Base-by-base conservation (phyloP, 2,888 invertebrate genomes). In the Saturnia japonica region DNA sequence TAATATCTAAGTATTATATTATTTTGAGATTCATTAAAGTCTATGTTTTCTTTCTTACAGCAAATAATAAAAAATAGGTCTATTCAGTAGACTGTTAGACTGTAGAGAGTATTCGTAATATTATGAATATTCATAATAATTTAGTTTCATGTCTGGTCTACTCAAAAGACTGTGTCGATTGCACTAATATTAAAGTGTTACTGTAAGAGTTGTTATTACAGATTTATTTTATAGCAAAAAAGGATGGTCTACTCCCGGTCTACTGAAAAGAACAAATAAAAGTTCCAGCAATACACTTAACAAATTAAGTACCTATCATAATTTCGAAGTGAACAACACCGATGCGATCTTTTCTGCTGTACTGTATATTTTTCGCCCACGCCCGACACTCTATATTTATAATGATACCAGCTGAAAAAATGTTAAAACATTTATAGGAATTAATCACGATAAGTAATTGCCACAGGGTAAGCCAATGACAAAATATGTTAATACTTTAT, bases 341-440 rank as follows among this genome's bases (percentile, higher is more conserved):
- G 72, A 93, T 86, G 71, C 97, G 95, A 79, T 97, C 96, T 66
- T 94, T 91, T 45, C 95, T 94, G 75, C 91, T 90, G 88, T 98
- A 98, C 51, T 91, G 80, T 71, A 98, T 96, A 85, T 98, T 98
- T 83, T 95, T 96, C 22, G 98, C 98, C 98, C 98, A 98, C 28
- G 97, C 97, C 71, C 97, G 96, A 81, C 98, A 98, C 84, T 98
- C 97, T 40, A 98, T 95, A 80, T 96, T 97, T 77, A 95, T 95
- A 45, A 95, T 81, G 72, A 95, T 94, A 74, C 95, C 95, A 72
- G 94, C 95, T 95, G 90, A 14, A 90, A 91, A 74, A 22, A 68
- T 19, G 42, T 42, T 43, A 28, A 25, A 16, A 22, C 22, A 25
- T 28, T 8, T 11, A 51, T 47, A 7, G 34, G 19, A 54, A 22